Evolutionary conservation across 1,140 invertebrate species (phyloP).

Genomic region (Ceratina australensis): DNA sequence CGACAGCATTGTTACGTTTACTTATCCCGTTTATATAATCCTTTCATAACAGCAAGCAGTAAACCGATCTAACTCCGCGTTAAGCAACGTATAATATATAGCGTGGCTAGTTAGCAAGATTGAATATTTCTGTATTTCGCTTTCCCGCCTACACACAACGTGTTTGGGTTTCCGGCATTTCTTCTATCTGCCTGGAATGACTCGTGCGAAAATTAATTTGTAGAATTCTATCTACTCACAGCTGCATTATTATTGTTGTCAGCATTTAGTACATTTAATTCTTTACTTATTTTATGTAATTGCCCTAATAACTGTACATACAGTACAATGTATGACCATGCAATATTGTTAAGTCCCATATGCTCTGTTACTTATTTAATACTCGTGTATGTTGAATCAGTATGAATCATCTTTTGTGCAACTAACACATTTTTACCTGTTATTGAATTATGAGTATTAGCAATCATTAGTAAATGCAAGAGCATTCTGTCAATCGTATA

Average conservation of each 20-base stretch:
- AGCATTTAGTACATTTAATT: neutral
- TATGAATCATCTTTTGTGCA: neutral
- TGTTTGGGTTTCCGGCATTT: constrained; percentile 39
- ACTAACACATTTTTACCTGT: neutral
- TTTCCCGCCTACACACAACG: constrained; percentile 59
- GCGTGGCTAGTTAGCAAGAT: neutral
- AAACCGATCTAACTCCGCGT: neutral
- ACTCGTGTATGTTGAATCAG: neutral
- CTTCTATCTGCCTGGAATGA: neutral
- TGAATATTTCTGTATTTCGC: constrained; percentile 22
- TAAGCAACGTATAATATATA: neutral
- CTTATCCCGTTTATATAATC: neutral
- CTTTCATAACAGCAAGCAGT: neutral
- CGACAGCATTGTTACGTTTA: neutral
- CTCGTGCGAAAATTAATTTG: neutral
- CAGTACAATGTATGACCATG: neutral
- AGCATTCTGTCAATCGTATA: neutral
- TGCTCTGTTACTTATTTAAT: neutral
- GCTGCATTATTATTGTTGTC: neutral
- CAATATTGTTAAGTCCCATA: neutral
- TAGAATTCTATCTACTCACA: neutral
- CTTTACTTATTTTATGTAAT: neutral
- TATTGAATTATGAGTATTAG: neutral
- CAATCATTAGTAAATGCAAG: neutral
- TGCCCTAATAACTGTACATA: neutral